Conservation (phyloP, 2,797 vertebrate species). For the Xenops minutus region DNA sequence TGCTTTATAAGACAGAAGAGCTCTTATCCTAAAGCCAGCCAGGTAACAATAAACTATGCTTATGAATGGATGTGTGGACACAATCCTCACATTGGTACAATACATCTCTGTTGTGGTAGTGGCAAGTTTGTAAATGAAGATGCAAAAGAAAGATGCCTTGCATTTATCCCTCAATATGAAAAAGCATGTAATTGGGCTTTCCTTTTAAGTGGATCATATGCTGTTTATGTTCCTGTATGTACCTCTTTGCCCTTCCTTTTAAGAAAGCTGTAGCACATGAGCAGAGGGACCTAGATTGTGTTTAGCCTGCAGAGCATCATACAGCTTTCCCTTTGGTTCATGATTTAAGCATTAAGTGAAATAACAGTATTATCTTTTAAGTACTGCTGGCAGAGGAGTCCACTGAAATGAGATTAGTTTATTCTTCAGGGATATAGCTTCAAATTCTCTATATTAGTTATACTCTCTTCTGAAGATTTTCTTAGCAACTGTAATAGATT, state of each 20-base stretch:
- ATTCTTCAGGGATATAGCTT: constrained; percentile 1
- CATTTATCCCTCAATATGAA: not conserved
- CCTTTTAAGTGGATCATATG: not conserved
- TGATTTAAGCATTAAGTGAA: not conserved
- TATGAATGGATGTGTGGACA: not conserved
- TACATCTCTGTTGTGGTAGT: not conserved
- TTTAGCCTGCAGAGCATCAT: not conserved
- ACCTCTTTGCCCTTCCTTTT: not conserved
- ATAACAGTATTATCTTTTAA: not conserved
- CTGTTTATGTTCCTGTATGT: not conserved
- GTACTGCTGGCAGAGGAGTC: not conserved
- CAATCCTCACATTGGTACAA: not conserved
- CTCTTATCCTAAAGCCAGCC: not conserved
- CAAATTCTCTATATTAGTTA: not conserved
- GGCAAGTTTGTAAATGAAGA: not conserved
- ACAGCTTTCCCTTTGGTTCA: not conserved
- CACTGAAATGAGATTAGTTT: not conserved
- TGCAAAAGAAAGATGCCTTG: not conserved
- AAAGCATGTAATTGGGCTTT: not conserved
- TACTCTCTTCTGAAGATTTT: not conserved
- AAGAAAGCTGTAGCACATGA: not conserved
- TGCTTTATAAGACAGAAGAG: not conserved
- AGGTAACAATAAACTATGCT: not conserved
- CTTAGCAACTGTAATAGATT: not conserved
- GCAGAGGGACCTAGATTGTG: not conserved